Evolutionary conservation across 1,140 invertebrate species (phyloP).

Genomic region (Solen grandis): DNA sequence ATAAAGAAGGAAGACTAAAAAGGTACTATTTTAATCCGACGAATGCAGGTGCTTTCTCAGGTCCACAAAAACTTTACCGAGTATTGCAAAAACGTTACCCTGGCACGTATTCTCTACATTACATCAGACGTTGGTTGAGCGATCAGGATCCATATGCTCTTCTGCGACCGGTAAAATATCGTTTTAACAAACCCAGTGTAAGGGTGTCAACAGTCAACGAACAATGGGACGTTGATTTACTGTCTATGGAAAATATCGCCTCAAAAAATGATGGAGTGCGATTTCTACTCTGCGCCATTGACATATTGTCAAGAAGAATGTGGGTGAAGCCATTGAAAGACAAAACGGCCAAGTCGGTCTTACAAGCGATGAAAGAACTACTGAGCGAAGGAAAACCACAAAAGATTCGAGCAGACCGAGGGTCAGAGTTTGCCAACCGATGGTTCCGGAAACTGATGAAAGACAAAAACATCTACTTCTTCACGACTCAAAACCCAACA

Average conservation of each 20-base stretch:
- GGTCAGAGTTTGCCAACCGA: no score
- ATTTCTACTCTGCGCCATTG: slow-evolving; percentile 43
- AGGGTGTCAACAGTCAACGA: slow-evolving; percentile 18
- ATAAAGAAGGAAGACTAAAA: not conserved
- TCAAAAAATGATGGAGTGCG: slow-evolving; percentile 28
- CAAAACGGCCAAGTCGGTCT: slow-evolving; percentile 52
- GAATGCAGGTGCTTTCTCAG: not conserved
- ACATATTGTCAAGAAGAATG: slow-evolving; percentile 39
- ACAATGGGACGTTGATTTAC: slow-evolving; percentile 49
- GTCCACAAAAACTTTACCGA: not conserved
- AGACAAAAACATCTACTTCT: no score
- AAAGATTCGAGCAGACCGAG: no score
- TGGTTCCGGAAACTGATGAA: no score
- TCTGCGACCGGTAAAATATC: not conserved
- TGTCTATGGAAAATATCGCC: slow-evolving; percentile 24
- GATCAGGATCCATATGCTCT: slow-evolving; percentile 41
- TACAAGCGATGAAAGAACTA: slow-evolving; percentile 40
- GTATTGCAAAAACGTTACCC: not conserved
- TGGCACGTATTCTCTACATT: not conserved
- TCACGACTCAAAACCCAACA: no score
- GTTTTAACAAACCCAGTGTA: slow-evolving; percentile 32
- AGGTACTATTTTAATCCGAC: not conserved
- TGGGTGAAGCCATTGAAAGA: slow-evolving; percentile 49
- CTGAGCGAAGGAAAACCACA: no score
- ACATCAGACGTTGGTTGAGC: slow-evolving; percentile 22